These are phyloP conservation scores for Oncorhynchus nerka DNA, from an alignment of 2,113 vertebrate species.

Conservation along the genomic window DNA sequence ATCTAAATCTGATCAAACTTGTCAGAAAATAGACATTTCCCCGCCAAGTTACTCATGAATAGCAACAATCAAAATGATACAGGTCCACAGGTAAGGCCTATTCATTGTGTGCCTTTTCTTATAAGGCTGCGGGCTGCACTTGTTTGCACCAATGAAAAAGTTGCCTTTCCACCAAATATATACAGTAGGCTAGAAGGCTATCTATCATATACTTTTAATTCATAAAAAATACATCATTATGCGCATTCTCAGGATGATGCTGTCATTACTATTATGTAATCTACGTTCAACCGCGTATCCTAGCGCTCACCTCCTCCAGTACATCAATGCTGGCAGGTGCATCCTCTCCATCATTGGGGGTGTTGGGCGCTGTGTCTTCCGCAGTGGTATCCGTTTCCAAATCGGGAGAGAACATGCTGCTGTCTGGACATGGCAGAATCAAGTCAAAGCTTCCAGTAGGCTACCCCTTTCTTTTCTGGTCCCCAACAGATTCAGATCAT, in stretches of 20 bases:
- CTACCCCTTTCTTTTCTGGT: conserved; percentile 18
- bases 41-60: neutral
- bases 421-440: conserved; percentile 63
- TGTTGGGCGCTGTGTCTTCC: conserved; percentile 65
- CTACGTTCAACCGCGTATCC: neutral
- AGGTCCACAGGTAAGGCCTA: neutral
- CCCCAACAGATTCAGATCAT: conserved; percentile 16
- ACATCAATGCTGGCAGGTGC: conserved; percentile 62
- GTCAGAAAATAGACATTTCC: neutral
- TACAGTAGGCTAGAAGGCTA: neutral
- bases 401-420: conserved; percentile 74
- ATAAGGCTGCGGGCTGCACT: neutral
- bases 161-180: neutral
- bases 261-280: neutral
- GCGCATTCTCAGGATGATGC: neutral
- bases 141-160: neutral
- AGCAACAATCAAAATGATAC: neutral
- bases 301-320: conserved; percentile 64
- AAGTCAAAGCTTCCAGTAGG: conserved; percentile 18
- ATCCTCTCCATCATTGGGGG: conserved; percentile 56
- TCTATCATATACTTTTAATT: too few species aligned
- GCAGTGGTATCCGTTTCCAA: conserved; percentile 64
- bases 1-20: too few species aligned
- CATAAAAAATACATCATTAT: neutral
- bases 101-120: neutral